Percentiles rank a stretch among this genome's conserved stretches.
These are phyloP conservation scores for Tauraco hartlaubi DNA, from an alignment of 2,797 vertebrate genomes.

Conservation along the genomic window DNA sequence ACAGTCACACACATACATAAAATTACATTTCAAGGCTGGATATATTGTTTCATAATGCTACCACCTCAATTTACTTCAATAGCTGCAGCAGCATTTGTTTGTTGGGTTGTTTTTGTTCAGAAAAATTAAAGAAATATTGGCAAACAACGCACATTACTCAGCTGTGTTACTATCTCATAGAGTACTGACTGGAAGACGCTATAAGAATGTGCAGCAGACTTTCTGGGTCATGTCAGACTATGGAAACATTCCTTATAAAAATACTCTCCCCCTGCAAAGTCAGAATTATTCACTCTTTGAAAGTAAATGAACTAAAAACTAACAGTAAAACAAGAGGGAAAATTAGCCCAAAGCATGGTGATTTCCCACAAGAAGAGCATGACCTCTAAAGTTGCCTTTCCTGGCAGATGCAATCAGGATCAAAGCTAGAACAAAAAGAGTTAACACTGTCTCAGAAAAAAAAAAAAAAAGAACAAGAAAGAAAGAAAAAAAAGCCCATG, in stretches of 20 bases:
- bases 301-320: constrained; percentile 45
- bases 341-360: constrained; percentile 58
- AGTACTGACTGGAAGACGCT: constrained; percentile 68
- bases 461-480: background rate
- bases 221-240: constrained; percentile 59
- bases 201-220: constrained; percentile 62
- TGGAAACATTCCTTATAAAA: constrained; percentile 56
- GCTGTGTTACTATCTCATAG: constrained; percentile 37
- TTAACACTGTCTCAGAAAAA: constrained; percentile 18
- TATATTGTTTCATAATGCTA: constrained; percentile 75
- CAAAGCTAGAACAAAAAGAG: constrained; percentile 56
- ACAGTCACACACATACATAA: constrained; percentile 69
- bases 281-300: constrained; percentile 39
- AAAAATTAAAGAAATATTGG: constrained; percentile 42
- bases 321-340: constrained; percentile 34
- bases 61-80: constrained; percentile 37
- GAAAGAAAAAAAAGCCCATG: constrained; percentile 35
- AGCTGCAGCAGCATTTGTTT: constrained; percentile 57
- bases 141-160: constrained; percentile 51
- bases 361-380: constrained; percentile 52
- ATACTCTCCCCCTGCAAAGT: constrained; percentile 50
- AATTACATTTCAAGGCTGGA: constrained; percentile 72
- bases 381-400: constrained; percentile 14
- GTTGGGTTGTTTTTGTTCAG: constrained; percentile 20
- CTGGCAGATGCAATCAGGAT: constrained; percentile 30